Conservation (phyloP, 2,888 invertebrate species). For the Cantharis flavilabris region DNA sequence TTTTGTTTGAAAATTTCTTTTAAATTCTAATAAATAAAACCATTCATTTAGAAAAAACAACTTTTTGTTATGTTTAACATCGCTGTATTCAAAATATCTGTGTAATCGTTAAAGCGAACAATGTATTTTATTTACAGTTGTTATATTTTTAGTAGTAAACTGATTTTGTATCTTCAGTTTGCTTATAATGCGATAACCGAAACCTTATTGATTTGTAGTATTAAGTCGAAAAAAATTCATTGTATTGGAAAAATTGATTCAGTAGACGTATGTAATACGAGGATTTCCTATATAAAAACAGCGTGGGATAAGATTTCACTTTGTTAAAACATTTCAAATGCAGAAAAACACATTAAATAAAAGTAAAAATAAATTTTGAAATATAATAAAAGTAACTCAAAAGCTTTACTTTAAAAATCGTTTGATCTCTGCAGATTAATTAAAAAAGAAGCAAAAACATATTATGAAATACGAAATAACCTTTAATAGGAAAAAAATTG, state of each 20-base stretch:
- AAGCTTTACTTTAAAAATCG: background rate
- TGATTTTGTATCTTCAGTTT: background rate
- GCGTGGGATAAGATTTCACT: background rate
- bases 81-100: background rate
- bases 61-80: background rate
- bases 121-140: background rate
- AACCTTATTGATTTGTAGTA: background rate
- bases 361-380: background rate
- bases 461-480: background rate
- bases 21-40: too few species aligned
- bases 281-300: background rate
- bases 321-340: background rate
- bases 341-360: background rate
- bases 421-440: background rate
- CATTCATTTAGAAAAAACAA: background rate
- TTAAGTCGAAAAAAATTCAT: background rate
- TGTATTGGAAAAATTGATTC: background rate
- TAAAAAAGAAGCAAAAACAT: too few species aligned
- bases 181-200: background rate
- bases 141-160: background rate
- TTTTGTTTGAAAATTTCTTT: too few species aligned
- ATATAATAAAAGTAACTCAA: background rate
- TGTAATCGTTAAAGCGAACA: background rate
- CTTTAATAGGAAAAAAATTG: background rate
- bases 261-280: background rate